Evolutionary conservation across 2,888 invertebrate genomes (phyloP).

Genomic region (Pogonocherus hispidulus): DNA sequence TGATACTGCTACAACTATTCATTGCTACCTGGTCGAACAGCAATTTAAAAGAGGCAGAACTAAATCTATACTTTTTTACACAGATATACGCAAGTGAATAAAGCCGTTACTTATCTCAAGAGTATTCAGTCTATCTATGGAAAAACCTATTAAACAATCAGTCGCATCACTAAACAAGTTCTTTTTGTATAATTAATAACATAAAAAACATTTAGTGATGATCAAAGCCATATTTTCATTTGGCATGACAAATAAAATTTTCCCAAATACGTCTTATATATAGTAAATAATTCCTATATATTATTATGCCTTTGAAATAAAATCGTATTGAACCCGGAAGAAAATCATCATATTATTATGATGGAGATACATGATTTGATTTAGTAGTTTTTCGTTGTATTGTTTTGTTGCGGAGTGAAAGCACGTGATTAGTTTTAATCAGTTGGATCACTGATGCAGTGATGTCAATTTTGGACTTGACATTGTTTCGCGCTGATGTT

Average conservation of each 20-base stretch:
- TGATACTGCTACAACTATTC: too few species aligned
- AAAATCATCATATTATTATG: not conserved
- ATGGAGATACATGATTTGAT: not conserved
- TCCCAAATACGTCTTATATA: not conserved
- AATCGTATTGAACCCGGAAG: constrained; percentile 1
- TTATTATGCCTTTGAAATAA: not conserved
- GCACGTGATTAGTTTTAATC: not conserved
- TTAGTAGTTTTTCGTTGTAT: not conserved
- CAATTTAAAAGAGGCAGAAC: too few species aligned
- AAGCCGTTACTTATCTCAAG: too few species aligned
- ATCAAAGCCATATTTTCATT: not conserved
- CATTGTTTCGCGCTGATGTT: constrained; percentile 1
- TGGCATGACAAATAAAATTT: not conserved
- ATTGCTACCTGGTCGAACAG: too few species aligned
- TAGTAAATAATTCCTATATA: too few species aligned
- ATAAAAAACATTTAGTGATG: too few species aligned
- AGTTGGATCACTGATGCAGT: not conserved
- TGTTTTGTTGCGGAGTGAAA: not conserved
- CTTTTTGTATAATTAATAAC: too few species aligned
- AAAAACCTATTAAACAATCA: too few species aligned
- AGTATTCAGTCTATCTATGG: too few species aligned
- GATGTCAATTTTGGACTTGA: constrained; percentile 2
- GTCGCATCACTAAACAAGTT: too few species aligned
- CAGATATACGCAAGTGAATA: too few species aligned
- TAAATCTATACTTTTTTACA: too few species aligned